phyloP scores from a whole-genome alignment of 2,797 vertebrate genomes.

The Cetoscarus ocellatus region DNA sequence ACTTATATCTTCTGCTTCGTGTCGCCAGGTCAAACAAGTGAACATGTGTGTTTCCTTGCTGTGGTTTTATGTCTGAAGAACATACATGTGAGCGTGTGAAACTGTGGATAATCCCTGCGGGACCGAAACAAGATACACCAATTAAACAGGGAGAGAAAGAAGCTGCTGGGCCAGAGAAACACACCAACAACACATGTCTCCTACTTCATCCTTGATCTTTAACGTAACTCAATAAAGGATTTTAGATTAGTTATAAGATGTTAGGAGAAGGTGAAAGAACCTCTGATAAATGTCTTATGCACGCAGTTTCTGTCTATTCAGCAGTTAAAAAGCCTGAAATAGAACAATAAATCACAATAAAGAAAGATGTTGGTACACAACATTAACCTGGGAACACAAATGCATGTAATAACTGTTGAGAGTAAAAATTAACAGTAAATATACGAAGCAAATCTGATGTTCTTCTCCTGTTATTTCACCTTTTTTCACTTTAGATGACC shows the following conservation, averaged over 20 bases:
- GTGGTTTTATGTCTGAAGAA: not conserved
- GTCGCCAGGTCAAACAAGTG: not conserved
- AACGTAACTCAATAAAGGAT: not conserved
- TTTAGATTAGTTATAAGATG: not conserved
- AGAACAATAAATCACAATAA: not conserved
- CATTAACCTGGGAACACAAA: too few relatives aligned
- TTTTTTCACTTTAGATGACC: too few relatives aligned
- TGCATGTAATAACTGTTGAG: too few relatives aligned
- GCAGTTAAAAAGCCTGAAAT: conserved; percentile 11
- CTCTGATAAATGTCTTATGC: not conserved
- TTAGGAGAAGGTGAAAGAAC: not conserved
- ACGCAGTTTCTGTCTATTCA: not conserved
- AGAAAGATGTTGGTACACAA: too few relatives aligned
- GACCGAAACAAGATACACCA: conserved; percentile 30
- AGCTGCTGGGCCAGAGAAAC: conserved; percentile 16
- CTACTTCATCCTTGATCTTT: not conserved
- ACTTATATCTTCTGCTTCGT: not conserved
- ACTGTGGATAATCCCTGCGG: conserved; percentile 3
- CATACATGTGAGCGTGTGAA: conserved; percentile 20
- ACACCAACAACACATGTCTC: not conserved
- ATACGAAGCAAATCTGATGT: too few relatives aligned
- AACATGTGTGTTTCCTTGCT: conserved; percentile 4
- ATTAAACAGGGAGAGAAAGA: conserved; percentile 22
- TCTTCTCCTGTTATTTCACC: too few relatives aligned
- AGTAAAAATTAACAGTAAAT: too few relatives aligned